Evolutionary conservation across 1,140 invertebrate genomes (phyloP).

Genomic region (Cyclargus thomasi): DNA sequence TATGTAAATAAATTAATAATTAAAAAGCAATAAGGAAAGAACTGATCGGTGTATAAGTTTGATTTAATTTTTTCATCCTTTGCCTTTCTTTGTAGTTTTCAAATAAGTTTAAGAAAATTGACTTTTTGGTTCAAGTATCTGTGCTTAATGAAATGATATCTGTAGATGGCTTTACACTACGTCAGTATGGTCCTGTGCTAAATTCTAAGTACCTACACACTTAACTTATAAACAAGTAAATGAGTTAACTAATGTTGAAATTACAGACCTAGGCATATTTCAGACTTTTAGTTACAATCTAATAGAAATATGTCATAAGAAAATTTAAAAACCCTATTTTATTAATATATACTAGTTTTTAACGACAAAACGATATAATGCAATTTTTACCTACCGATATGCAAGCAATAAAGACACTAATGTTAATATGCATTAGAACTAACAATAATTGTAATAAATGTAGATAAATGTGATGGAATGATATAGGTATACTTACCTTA

Average conservation of each 20-base stretch:
- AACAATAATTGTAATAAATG: slow-evolving; percentile 25
- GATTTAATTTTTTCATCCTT: background rate
- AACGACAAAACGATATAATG: background rate
- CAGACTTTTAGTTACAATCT: no score
- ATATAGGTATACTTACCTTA: slow-evolving; percentile 47
- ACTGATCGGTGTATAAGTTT: background rate
- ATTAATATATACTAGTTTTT: background rate
- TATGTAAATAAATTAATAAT: background rate
- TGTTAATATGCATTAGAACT: slow-evolving; percentile 23
- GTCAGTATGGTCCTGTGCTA: no score
- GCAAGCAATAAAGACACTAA: slow-evolving; percentile 9
- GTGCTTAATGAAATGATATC: no score
- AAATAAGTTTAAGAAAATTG: no score
- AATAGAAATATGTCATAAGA: no score
- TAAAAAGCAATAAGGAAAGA: background rate
- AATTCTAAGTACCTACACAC: no score
- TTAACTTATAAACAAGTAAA: no score
- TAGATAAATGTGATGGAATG: slow-evolving; percentile 27
- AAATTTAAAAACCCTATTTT: no score
- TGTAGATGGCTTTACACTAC: no score
- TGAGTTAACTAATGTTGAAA: no score
- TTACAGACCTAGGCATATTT: no score
- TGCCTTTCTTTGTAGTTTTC: background rate
- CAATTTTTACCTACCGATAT: background rate
- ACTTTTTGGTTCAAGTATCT: no score